Percentiles rank a stretch among this genome's conserved stretches.
These are phyloP conservation scores for Poeciliopsis prolifica DNA, from an alignment of 2,113 vertebrate species.

Conservation along the genomic window DNA sequence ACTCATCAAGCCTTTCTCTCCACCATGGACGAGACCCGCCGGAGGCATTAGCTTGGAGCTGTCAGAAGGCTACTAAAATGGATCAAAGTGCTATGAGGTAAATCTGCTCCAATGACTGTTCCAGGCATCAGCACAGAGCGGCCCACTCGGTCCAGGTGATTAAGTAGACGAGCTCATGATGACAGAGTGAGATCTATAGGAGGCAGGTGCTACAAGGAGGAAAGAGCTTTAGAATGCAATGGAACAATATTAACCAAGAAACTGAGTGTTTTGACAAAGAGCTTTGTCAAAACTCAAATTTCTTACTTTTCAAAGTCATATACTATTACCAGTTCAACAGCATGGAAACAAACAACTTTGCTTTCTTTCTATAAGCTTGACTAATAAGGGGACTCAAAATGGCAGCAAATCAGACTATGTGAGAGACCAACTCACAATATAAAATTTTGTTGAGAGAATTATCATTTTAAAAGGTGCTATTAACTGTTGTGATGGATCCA, in stretches of 20 bases:
- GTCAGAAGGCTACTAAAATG: constrained; percentile 28
- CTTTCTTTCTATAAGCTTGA: too few relatives aligned
- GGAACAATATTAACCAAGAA: background rate
- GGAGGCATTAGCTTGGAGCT: constrained; percentile 24
- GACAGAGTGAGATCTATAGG: background rate
- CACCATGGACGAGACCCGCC: constrained; percentile 19
- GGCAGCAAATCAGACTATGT: too few relatives aligned
- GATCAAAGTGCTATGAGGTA: constrained; percentile 41
- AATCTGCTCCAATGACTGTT: constrained; percentile 41
- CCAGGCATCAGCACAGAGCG: constrained; percentile 22
- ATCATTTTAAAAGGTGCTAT: too few relatives aligned
- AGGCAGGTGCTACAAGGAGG: constrained; percentile 9
- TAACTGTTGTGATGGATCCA: too few relatives aligned
- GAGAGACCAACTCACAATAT: too few relatives aligned
- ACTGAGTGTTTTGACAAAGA: background rate
- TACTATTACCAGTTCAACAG: too few relatives aligned
- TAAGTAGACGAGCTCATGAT: constrained; percentile 8
- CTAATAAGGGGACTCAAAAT: too few relatives aligned
- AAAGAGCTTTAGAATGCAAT: background rate
- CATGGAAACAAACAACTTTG: too few relatives aligned
- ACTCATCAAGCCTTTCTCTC: constrained; percentile 28
- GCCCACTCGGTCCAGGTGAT: constrained; percentile 26
- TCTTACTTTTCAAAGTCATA: too few relatives aligned
- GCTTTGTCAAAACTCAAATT: too few relatives aligned
- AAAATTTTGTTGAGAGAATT: too few relatives aligned